Evolutionary conservation across 2,113 vertebrate genomes (phyloP).

Genomic region (Mormoops blainvillei): DNA sequence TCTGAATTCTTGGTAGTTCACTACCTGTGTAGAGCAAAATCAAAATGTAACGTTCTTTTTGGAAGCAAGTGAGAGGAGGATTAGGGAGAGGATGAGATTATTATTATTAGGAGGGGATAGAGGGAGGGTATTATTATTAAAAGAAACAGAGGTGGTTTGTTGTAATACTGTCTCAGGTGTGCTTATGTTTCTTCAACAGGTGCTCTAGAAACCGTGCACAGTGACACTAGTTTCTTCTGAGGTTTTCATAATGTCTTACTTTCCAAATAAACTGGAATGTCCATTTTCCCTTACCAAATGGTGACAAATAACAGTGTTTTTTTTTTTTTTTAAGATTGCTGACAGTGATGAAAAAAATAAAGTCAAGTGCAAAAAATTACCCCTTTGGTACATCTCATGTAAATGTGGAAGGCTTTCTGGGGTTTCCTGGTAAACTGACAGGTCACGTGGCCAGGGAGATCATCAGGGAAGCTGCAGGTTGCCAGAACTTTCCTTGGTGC

Average conservation of each 20-base stretch:
- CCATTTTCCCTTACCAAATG: not conserved
- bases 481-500: not conserved
- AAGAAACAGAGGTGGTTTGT: not conserved
- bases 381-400: not conserved
- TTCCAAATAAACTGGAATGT: not conserved
- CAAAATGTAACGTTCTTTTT: not conserved
- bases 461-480: not conserved
- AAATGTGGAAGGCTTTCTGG: not conserved
- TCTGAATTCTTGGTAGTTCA: not conserved
- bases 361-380: not conserved
- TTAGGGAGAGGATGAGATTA: not conserved
- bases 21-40: not conserved
- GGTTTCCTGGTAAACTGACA: not conserved
- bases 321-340: not conserved
- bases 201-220: not conserved
- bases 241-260: not conserved
- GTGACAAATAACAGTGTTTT: not conserved
- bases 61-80: not conserved
- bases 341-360: not conserved
- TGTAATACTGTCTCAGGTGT: not conserved
- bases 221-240: not conserved
- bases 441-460: not conserved
- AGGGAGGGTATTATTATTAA: not conserved
- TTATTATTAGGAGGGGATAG: not conserved
- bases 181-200: fast-evolving